Evolutionary conservation across 1,140 invertebrate genomes (phyloP), one percentile per base, ranked within the genome.

Genomic region (Drosophila pallidifrons): DNA sequence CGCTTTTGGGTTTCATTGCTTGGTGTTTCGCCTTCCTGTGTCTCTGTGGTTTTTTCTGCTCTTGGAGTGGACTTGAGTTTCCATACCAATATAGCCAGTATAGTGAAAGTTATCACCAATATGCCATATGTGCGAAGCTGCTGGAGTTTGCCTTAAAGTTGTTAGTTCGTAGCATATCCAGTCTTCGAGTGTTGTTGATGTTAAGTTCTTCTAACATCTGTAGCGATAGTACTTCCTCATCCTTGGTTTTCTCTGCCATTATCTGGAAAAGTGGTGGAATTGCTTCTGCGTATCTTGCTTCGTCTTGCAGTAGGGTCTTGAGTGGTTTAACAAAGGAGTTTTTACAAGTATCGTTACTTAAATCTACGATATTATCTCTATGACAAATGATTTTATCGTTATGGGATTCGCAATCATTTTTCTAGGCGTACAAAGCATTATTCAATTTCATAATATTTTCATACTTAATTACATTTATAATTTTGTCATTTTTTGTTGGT

Each of bases 401-500:
- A 15, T 52, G 47, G 5, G 47, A 28, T 52, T 64, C 59, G 13
- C 61, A 64, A 13, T 45, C 45, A 25, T 54, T 43, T 55, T 20
- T 54, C 47, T 25, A 1, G 13, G n/a, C 51, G 8, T 51, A 28
- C 10, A 25, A 45, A 16, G 54, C 25, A n/a, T 25, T 51, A 25
- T 20, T n/a, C 20, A 20, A 52, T 52, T 52, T 25, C n/a, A 52
- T 20, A 30, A 52, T 52, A 41, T 66, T 66, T 55, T 66, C 13
- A 16, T 38, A 54, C 20, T 65, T 54, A n/a, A 52, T 65, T 54
- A 52, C 51, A n/a, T 54, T 65, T 54, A 52, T 41, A 10, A n/a
- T 3, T 5, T 66, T 47, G 15, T 25, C 11, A 30, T 32, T 11
- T n/a, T 45, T 59, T n/a, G 28, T 43, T 28, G 55, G 38, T 3